phyloP scores from a whole-genome alignment of 2,113 vertebrate species.

The Hassar affinis region DNA sequence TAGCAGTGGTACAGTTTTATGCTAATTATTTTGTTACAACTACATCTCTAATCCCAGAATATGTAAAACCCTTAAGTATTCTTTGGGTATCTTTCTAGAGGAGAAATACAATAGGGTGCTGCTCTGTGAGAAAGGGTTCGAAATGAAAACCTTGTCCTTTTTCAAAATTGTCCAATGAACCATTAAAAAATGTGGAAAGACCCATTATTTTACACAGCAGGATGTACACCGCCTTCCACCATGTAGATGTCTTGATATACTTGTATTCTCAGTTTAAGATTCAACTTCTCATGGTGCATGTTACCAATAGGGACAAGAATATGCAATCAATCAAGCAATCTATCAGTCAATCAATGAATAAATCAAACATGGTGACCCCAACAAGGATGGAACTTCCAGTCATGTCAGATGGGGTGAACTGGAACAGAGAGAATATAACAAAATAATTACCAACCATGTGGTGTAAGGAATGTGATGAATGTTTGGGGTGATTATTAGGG shows the following conservation, averaged over 20 bases:
- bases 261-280: not conserved
- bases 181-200: not conserved
- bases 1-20: not conserved
- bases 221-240: not conserved
- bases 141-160: no score
- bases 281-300: not conserved
- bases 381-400: no score
- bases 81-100: not conserved
- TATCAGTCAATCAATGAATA: no score
- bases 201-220: not conserved
- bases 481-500: no score
- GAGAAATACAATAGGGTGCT: not conserved
- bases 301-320: not conserved
- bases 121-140: no score
- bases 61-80: not conserved
- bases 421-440: no score
- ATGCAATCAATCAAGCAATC: not conserved
- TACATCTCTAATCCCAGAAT: not conserved
- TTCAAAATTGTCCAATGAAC: not conserved
- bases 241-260: not conserved
- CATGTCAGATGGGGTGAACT: no score
- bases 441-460: no score
- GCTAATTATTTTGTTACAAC: not conserved
- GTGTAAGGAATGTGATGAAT: no score
- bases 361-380: no score